phyloP scores from a whole-genome alignment of 2,888 invertebrate species.

The Caenorhabditis sp. region DNA sequence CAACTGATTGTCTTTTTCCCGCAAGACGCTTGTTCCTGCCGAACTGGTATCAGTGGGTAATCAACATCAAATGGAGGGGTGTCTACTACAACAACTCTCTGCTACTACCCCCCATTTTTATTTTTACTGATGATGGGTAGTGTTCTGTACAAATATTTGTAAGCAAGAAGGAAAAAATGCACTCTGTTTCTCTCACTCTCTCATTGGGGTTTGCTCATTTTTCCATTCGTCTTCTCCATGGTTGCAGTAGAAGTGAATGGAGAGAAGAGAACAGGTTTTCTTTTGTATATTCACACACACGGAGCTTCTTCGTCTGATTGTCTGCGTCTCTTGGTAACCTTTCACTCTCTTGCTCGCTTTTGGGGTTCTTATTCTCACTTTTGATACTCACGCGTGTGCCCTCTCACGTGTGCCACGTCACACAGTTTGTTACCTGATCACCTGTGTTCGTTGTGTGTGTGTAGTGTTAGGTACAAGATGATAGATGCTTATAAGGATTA shows the following conservation, averaged over 20 bases:
- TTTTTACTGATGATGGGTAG: neutral
- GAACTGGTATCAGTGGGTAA: slow-evolving; percentile 21
- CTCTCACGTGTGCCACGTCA: neutral
- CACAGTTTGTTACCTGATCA: neutral
- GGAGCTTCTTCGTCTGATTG: neutral
- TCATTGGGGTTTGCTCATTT: slow-evolving; percentile 12
- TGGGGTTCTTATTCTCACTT: slow-evolving; percentile 17
- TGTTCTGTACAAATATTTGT: slow-evolving; percentile 47
- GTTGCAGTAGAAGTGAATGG: neutral
- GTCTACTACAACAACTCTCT: slow-evolving; percentile 2
- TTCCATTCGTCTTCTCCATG: neutral
- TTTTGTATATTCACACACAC: slow-evolving; percentile 26
- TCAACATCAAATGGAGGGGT: slow-evolving; percentile 4
- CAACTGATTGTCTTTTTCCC: no score
- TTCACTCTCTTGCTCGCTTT: neutral
- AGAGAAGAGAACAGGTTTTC: slow-evolving; percentile 5
- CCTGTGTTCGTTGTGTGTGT: neutral
- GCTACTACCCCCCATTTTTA: neutral
- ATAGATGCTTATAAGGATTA: neutral
- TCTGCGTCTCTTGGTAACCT: neutral
- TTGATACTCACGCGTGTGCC: slow-evolving; percentile 1
- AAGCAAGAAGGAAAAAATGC: neutral
- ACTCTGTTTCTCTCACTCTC: neutral
- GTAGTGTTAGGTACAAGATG: neutral
- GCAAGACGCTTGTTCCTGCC: neutral